Conservation (phyloP, 2,888 invertebrate species). For the Cyaniris semiargus region DNA sequence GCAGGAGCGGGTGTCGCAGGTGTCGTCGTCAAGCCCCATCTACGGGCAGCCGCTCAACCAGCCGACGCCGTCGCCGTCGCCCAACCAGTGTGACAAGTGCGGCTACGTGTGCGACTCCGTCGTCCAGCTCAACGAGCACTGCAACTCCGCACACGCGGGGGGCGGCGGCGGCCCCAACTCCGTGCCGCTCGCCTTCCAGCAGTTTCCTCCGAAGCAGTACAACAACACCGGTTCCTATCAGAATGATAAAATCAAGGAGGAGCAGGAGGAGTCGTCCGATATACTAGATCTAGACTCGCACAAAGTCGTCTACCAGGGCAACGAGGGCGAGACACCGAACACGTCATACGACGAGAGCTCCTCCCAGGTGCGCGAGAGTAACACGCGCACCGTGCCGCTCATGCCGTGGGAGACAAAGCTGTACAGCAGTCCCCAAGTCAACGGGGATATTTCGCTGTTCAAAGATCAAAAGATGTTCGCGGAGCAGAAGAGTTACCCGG, state of each 20-base stretch:
- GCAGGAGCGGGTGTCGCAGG: constrained; percentile 77
- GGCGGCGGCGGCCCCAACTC: constrained; percentile 64
- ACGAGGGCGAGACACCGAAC: constrained; percentile 74
- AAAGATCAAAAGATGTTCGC: constrained; percentile 77
- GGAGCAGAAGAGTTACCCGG: constrained; percentile 68
- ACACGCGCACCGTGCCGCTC: constrained; percentile 78
- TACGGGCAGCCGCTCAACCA: constrained; percentile 82
- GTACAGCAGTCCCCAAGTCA: constrained; percentile 68
- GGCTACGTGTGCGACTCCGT: constrained; percentile 89
- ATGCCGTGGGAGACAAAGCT: constrained; percentile 80
- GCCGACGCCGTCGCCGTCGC: constrained; percentile 86
- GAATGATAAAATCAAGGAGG: constrained; percentile 81
- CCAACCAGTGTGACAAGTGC: constrained; percentile 91
- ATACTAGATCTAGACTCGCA: constrained; percentile 93
- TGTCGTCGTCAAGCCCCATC: constrained; percentile 77
- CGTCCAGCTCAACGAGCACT: constrained; percentile 87
- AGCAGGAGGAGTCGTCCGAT: constrained; percentile 87
- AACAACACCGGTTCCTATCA: constrained; percentile 66
- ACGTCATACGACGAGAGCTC: constrained; percentile 64
- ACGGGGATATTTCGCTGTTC: constrained; percentile 73
- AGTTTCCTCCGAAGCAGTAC: constrained; percentile 74
- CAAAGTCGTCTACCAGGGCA: constrained; percentile 89
- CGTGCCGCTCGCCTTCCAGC: constrained; percentile 75
- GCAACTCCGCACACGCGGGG: constrained; percentile 83
- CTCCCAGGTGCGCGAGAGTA: constrained; percentile 68